These are phyloP conservation scores for Ditula angustiorana DNA, from an alignment of 2,888 invertebrate genomes.

Conservation along the genomic window DNA sequence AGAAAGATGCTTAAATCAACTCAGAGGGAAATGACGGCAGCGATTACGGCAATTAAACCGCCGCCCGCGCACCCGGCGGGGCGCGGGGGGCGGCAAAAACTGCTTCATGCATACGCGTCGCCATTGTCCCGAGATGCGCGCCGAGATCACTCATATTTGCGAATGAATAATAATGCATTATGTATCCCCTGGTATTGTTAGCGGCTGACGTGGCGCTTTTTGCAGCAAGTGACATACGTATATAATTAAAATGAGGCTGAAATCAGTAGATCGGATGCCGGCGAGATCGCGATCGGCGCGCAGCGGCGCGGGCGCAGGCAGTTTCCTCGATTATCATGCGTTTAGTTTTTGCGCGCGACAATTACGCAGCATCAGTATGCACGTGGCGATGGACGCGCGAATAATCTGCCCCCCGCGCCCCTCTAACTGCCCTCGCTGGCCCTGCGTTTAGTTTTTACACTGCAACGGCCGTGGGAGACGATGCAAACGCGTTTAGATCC, in stretches of 20 bases:
- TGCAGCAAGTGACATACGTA: slow-evolving; percentile 36
- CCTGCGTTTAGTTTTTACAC: slow-evolving; percentile 53
- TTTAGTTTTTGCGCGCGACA: slow-evolving; percentile 72
- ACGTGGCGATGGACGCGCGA: slow-evolving; percentile 60
- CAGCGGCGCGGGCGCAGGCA: slow-evolving; percentile 49
- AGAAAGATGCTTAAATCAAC: slow-evolving; percentile 51
- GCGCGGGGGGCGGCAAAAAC: slow-evolving; percentile 45
- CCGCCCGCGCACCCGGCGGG: slow-evolving; percentile 38
- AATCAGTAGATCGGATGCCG: slow-evolving; percentile 38
- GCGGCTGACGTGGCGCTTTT: slow-evolving; percentile 30
- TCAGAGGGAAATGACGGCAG: slow-evolving; percentile 62
- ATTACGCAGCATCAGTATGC: slow-evolving; percentile 80
- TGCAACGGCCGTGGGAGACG: slow-evolving; percentile 61
- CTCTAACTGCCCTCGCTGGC: slow-evolving; percentile 46
- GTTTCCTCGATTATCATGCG: slow-evolving; percentile 78
- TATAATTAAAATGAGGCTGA: slow-evolving; percentile 36
- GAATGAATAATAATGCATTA: slow-evolving; percentile 39
- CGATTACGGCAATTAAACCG: slow-evolving; percentile 64
- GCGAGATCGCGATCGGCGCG: slow-evolving; percentile 43
- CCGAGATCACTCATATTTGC: slow-evolving; percentile 38
- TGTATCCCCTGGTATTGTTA: slow-evolving; percentile 36
- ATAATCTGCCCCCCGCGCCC: slow-evolving; percentile 47
- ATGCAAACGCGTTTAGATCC: slow-evolving; percentile 43
- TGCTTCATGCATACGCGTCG: slow-evolving; percentile 50
- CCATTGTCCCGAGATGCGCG: slow-evolving; percentile 36